Base-by-base conservation (phyloP, 2,888 invertebrate species). In the Dryobota labecula region DNA sequence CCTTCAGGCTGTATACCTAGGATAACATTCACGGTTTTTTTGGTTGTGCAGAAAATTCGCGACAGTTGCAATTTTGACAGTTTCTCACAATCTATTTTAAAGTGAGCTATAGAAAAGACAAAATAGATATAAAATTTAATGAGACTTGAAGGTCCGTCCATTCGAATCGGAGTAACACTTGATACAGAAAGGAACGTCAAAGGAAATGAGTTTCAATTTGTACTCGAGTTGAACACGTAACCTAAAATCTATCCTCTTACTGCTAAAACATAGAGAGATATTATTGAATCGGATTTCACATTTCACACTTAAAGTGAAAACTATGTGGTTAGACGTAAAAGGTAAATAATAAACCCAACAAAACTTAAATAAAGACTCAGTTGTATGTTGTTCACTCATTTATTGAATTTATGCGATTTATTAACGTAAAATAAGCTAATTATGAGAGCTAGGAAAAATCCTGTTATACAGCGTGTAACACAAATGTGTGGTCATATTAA, bases 361-460 rank as follows among this genome's bases (percentile, higher is more conserved):
- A 36, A 70, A 30, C 13, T 24, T 11, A 15, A 3, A 2, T 13
- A n/a, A 71, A 49, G 24, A 30, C 27, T 30, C 4, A 15, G 20
- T 24, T 61, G 11, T 27, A 20, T 24, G 5, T 24, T 43, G 27
- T 73, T 38, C 27, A 45, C 36, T 36, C 7, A 18, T 27, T 20
- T n/a, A 27, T 24, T 24, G 4, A 43, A 9, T 45, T n/a, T n/a
- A 45, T 33, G 24, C 20, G 45, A 70, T 41, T 20, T 38, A 24
- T 9, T 20, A 11, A 43, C 20, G 15, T 45, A 5, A 24, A 54
- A 41, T 41, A 1, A 41, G 4, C 20, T 45, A 27, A 47, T 11
- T 18, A 20, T n/a, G 18, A 76, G 53, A 30, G 41, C 15, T 41
- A 33, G 6, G 24, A 47, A 47, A 75, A 58, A 53, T 27, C 24